Percentiles rank a stretch among this genome's conserved stretches.
Conservation (phyloP, 2,888 invertebrate species). For the Meteorus cinctellus region DNA sequence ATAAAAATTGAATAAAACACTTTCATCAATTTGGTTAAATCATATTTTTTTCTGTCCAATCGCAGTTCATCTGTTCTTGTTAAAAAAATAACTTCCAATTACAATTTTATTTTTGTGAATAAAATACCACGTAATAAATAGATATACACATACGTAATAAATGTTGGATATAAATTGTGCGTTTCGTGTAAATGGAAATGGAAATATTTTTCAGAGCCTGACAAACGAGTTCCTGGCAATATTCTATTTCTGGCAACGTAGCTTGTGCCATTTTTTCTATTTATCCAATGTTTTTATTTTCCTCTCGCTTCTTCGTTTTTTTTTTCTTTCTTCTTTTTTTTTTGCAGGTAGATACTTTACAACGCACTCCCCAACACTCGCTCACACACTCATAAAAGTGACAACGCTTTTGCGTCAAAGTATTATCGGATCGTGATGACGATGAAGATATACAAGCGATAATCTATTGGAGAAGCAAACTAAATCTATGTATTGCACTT, state of each 20-base stretch:
- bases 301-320: not conserved
- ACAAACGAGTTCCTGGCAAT: constrained; percentile 6
- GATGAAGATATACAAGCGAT: constrained; percentile 9
- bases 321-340: not conserved
- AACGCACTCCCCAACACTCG: not conserved
- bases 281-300: too few species aligned
- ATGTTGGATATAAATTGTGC: not conserved
- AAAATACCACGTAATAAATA: not conserved
- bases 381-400: constrained; percentile 20
- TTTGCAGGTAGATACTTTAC: not conserved
- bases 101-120: not conserved
- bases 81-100: not conserved
- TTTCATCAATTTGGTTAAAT: too few species aligned
- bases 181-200: not conserved
- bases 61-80: too few species aligned
- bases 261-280: constrained; percentile 5
- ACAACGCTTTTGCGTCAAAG: constrained; percentile 23
- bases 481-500: not conserved
- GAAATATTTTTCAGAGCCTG: not conserved
- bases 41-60: too few species aligned
- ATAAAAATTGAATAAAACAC: too few species aligned
- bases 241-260: constrained; percentile 16
- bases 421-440: constrained; percentile 22
- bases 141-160: not conserved
- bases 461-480: constrained; percentile 26